phyloP scores from a whole-genome alignment of 2,888 invertebrate species.

The Xanthia togata region DNA sequence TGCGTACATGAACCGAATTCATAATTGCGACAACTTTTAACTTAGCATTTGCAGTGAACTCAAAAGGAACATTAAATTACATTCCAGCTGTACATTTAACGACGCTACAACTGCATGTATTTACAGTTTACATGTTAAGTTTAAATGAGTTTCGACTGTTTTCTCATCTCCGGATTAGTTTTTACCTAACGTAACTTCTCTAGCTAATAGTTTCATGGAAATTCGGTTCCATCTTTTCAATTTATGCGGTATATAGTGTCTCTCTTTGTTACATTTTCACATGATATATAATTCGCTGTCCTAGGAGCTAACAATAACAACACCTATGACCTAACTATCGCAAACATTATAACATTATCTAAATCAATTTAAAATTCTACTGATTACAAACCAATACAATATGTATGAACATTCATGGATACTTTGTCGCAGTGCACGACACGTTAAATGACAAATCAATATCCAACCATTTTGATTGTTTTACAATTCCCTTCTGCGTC shows the following conservation, averaged over 20 bases:
- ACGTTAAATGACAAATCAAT: constrained; percentile 50
- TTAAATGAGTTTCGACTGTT: not conserved
- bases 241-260: not conserved
- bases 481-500: constrained; percentile 17
- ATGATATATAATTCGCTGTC: not conserved
- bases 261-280: not conserved
- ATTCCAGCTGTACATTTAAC: constrained; percentile 8
- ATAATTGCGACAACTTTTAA: constrained; percentile 27
- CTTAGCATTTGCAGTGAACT: constrained; percentile 26
- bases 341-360: not conserved
- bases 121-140: not conserved
- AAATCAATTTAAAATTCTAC: not conserved
- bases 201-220: not conserved
- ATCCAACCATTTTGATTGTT: constrained; percentile 26
- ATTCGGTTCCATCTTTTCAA: not conserved
- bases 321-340: too few species aligned
- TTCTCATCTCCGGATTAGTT: not conserved
- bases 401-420: constrained; percentile 7
- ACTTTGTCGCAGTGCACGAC: constrained; percentile 29
- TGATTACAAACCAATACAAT: constrained; percentile 3
- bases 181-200: not conserved
- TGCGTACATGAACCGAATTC: constrained; percentile 33
- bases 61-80: constrained; percentile 26
- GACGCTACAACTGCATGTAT: constrained; percentile 9
- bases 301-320: too few species aligned